A percentile compares a stretch with the other conserved stretches of the same genome.
phyloP scores from a whole-genome alignment of 2,113 vertebrate species.

The Paraplagusia blochii region DNA sequence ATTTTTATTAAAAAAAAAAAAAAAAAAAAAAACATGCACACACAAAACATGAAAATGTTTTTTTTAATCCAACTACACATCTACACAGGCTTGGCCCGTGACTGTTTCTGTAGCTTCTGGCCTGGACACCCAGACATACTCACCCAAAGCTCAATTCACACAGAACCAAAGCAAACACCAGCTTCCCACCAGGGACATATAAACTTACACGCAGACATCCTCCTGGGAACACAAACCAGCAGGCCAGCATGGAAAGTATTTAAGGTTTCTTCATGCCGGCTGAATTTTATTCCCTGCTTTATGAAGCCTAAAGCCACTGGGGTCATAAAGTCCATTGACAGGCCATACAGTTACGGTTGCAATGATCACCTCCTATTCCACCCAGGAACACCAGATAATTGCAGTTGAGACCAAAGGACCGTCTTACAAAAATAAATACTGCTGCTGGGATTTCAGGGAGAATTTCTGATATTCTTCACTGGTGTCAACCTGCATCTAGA shows the following conservation, averaged over 20 bases:
- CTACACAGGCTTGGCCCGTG: constrained; percentile 12
- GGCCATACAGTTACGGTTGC: constrained; percentile 39
- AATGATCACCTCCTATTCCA: neutral
- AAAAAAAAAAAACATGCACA: no score
- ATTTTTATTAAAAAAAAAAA: no score
- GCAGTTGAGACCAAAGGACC: no score
- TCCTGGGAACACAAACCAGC: constrained; percentile 43
- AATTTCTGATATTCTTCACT: no score
- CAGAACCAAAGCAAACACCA: constrained; percentile 65
- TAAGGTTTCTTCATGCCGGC: constrained; percentile 44
- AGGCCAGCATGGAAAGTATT: constrained; percentile 60
- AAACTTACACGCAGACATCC: constrained; percentile 37
- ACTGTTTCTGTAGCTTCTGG: constrained; percentile 20
- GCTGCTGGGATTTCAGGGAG: no score
- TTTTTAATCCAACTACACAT: constrained; percentile 27
- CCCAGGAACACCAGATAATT: no score
- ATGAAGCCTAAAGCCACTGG: constrained; percentile 38
- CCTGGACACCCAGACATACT: constrained; percentile 36
- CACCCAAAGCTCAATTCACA: constrained; percentile 40
- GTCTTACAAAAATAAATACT: no score
- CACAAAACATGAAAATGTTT: no score
- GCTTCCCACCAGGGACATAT: constrained; percentile 37
- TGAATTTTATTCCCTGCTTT: constrained; percentile 37
- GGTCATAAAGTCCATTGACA: constrained; percentile 55
- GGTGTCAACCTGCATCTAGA: no score